Percentiles rank a stretch among this genome's conserved stretches.
Conservation (phyloP, 2,888 invertebrate species). For the Punctoribates punctum region DNA sequence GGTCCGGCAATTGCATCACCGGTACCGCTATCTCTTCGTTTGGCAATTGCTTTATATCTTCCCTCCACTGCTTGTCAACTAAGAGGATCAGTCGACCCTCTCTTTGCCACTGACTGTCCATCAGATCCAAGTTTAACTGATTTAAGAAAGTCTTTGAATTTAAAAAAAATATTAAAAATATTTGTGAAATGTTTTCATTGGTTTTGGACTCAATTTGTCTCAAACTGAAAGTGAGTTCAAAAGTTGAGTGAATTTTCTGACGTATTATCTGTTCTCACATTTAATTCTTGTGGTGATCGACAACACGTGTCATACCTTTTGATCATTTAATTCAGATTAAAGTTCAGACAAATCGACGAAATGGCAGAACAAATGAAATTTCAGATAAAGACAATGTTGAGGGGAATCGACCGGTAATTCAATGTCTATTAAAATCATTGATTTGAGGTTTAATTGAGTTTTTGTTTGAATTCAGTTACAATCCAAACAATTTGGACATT, state of each 20-base stretch:
- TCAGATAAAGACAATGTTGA: slow-evolving; percentile 7
- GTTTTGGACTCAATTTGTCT: no score
- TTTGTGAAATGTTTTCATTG: not conserved
- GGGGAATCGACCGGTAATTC: slow-evolving; percentile 24
- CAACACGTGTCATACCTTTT: slow-evolving; percentile 6
- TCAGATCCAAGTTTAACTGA: slow-evolving; percentile 50
- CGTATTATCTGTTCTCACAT: no score
- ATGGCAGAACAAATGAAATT: slow-evolving; percentile 29
- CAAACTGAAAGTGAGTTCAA: no score
- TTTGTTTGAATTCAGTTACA: slow-evolving; percentile 63
- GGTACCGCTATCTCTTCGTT: slow-evolving; percentile 68
- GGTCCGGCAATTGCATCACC: slow-evolving; percentile 80
- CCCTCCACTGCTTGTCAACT: slow-evolving; percentile 81
- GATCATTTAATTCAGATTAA: not conserved
- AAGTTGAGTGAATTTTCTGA: no score
- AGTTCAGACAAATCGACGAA: not conserved
- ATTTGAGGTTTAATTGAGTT: not conserved
- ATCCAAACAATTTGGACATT: slow-evolving; percentile 86
- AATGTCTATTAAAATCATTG: not conserved
- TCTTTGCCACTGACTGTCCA: slow-evolving; percentile 73
- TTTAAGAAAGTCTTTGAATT: not conserved
- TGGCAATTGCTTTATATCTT: slow-evolving; percentile 60
- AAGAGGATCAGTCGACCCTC: slow-evolving; percentile 71
- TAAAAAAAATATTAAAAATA: not conserved
- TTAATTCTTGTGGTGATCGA: not conserved